A percentile compares a stretch with the other conserved stretches of the same genome.
Conservation (phyloP, 2,113 vertebrate species). For the Caranx melampygus region DNA sequence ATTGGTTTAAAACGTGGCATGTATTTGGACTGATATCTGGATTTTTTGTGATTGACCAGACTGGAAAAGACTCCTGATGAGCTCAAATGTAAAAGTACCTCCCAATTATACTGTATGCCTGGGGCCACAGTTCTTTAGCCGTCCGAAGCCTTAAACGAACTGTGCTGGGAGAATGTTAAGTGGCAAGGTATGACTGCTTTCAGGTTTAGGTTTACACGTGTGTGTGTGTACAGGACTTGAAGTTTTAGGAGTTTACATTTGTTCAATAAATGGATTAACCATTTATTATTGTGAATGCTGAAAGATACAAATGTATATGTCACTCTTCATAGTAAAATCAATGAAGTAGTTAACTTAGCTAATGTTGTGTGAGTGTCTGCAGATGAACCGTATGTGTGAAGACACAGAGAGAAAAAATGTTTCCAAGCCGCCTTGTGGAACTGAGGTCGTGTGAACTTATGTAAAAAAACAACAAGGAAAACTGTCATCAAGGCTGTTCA, state of each 20-base stretch:
- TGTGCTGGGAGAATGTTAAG: slow-evolving; percentile 43
- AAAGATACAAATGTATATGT: slow-evolving; percentile 13
- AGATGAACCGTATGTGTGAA: not conserved
- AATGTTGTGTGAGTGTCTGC: not conserved
- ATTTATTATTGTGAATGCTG: slow-evolving; percentile 5
- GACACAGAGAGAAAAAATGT: not conserved
- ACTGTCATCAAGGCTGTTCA: not conserved
- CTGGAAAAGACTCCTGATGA: slow-evolving; percentile 11
- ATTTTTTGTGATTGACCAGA: slow-evolving; percentile 37
- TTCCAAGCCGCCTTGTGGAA: not conserved
- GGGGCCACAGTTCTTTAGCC: not conserved
- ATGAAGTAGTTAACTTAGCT: not conserved
- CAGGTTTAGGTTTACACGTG: slow-evolving; percentile 35
- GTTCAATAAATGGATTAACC: too few species aligned
- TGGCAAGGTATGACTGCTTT: slow-evolving; percentile 31
- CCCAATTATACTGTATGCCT: slow-evolving; percentile 20
- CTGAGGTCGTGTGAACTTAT: not conserved
- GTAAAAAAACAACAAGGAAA: not conserved
- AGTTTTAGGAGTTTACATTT: slow-evolving; percentile 36
- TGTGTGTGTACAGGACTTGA: not conserved
- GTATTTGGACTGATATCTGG: slow-evolving; percentile 28
- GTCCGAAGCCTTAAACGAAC: slow-evolving; percentile 26
- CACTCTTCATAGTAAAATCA: not conserved
- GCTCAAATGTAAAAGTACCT: slow-evolving; percentile 23
- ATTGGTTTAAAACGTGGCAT: slow-evolving; percentile 31